Evolutionary conservation across 2,113 vertebrate species (phyloP).

Genomic region (Cryptotis parvus): DNA sequence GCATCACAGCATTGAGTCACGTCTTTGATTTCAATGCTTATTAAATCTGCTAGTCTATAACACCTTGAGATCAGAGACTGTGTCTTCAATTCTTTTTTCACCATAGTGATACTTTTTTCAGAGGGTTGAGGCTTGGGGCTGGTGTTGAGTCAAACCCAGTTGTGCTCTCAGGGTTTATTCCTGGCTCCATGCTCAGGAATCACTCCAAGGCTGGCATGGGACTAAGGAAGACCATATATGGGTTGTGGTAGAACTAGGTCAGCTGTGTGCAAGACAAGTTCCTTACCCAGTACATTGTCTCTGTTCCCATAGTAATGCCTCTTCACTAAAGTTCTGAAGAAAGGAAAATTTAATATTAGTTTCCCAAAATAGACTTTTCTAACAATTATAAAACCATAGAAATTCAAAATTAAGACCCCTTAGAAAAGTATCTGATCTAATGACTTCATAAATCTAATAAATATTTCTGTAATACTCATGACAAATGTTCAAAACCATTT

Average conservation of each 20-base stretch:
- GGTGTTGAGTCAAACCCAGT: no score
- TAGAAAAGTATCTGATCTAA: conserved; percentile 35
- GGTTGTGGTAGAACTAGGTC: no score
- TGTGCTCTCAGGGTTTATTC: no score
- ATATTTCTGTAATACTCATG: background rate
- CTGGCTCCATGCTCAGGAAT: no score
- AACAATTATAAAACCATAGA: conserved; percentile 39
- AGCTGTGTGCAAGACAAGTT: no score
- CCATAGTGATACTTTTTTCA: no score
- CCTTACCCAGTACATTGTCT: no score
- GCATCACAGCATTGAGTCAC: background rate
- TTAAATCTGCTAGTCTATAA: background rate
- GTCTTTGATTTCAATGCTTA: conserved; percentile 43
- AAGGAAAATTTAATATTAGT: background rate
- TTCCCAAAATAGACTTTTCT: background rate
- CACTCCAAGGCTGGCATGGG: no score
- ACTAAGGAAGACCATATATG: no score
- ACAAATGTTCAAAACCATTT: conserved; percentile 10
- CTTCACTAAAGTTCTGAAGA: background rate
- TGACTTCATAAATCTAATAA: conserved; percentile 12
- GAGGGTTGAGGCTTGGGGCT: no score
- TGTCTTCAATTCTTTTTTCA: conserved; percentile 3
- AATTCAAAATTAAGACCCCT: conserved; percentile 19
- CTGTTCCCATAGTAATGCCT: background rate
- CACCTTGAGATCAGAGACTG: background rate